phyloP scores from a whole-genome alignment of 92 coral and sea anemone species.

The Meandrina meandrites region DNA sequence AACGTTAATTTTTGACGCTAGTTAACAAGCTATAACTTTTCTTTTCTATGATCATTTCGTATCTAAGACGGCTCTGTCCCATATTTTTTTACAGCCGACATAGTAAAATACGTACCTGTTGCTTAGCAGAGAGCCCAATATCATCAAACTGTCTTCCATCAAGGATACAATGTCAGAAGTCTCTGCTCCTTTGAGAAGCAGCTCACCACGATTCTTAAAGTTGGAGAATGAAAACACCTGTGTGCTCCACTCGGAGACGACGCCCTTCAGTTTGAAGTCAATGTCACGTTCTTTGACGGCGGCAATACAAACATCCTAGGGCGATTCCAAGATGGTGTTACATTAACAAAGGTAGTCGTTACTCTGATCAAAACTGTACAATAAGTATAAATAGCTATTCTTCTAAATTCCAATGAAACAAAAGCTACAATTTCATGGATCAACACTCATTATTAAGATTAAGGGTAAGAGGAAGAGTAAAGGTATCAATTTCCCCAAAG shows the following conservation, averaged over 20 bases:
- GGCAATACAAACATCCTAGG: conserved; percentile 95
- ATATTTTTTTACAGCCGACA: too few relatives aligned
- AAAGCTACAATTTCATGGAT: too few relatives aligned
- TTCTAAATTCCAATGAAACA: too few relatives aligned
- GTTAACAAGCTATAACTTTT: too few relatives aligned
- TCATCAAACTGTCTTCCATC: conserved; percentile 99
- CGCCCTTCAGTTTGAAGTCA: conserved; percentile 92
- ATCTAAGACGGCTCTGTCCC: too few relatives aligned
- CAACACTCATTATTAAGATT: too few relatives aligned
- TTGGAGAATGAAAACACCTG: conserved; percentile 87
- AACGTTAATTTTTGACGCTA: too few relatives aligned
- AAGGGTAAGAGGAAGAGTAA: too few relatives aligned
- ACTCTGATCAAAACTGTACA: not conserved
- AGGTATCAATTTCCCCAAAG: too few relatives aligned
- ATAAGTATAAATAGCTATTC: too few relatives aligned
- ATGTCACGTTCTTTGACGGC: conserved; percentile 98
- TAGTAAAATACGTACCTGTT: conserved; percentile 68
- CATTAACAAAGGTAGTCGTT: not conserved
- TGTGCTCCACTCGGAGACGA: conserved; percentile 95
- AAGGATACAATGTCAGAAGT: conserved; percentile 96
- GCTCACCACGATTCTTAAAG: conserved; percentile 96
- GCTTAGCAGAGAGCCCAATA: conserved; percentile 91
- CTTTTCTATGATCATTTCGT: too few relatives aligned
- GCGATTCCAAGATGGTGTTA: not conserved
- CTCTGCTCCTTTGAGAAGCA: conserved; percentile 87